Base-by-base conservation (phyloP, 2,113 vertebrate species). In the Ammodramus savannarum region DNA sequence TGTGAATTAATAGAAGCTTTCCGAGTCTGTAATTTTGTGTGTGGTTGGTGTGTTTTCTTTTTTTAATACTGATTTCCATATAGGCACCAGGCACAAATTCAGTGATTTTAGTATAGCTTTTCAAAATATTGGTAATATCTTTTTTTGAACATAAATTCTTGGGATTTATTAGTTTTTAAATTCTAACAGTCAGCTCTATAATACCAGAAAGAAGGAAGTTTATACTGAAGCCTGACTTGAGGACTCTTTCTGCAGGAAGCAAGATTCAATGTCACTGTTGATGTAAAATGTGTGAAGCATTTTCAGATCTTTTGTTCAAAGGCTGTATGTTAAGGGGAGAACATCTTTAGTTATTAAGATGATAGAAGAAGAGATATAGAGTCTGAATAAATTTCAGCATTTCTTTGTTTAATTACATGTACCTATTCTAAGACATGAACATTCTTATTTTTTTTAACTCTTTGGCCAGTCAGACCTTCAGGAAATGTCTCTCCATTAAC, bases 281-380 rank as follows among this genome's bases (percentile, higher is more conserved):
- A 80, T 78, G 69, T 41, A 67, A 85, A 79, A 85, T 46, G 15
- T 76, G 39, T 65, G 81, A 90, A 87, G 13, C 17, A 55, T 90
- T 93, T 91, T 85, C 61, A 84, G 72, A 84, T 39, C 38, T 59
- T 78, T 78, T 74, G 10, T 48, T 95, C 48, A 76, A 91, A 95
- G 75, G 16, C 65, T 78, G 4, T 43, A n/a, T 63, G 25, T 68
- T 71, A 86, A 92, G 32, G 23, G 20, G 19, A 27, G 57, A 73
- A 3, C 21, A 86, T 54, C 51, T 83, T 52, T 92, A 92, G 74
- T 71, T 71, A 62, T 74, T 46, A 66, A 23, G 32, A 82, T 58
- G 21, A 77, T 5, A 74, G 34, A 87, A 32, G 32, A 76, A 69
- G 25, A 76, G 31, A 54, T 44, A 54, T 0, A 34, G 27, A 44